Base-by-base conservation (phyloP, 2,113 vertebrate species). In the Calonectris borealis region DNA sequence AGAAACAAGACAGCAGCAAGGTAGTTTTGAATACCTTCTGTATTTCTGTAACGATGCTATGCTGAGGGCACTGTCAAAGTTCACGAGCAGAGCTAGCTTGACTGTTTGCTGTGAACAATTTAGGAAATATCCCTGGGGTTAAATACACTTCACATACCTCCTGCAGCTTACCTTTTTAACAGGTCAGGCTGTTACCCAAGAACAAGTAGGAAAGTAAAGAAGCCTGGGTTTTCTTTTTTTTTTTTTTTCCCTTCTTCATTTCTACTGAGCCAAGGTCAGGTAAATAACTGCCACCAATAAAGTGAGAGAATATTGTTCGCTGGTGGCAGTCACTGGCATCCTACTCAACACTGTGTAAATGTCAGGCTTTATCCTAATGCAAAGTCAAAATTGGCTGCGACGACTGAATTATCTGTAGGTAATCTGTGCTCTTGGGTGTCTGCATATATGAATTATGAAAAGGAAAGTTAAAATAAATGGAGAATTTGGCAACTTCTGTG, bases 31-130 rank as follows among this genome's bases (percentile, higher is more conserved):
- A 42, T 46, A 12, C 16, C 61, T 64, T 27, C 21, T 29, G 6
- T n/a, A 4, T 65, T 61, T 72, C 18, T 38, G 17, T 62, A 42
- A 1, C 3, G 6, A 38, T 3, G 0, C 70, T 26, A 0, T 60
- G 80, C 64, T 10, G 24, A 77, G 42, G 31, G 34, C 42, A 1
- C 48, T 54, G 66, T 61, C 61, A 75, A 16, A 85, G 65, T 57
- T 90, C 66, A 48, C 0, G 1, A 76, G 62, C 52, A 40, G 32
- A 75, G 42, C n/a, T 19, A 9, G 25, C 14, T 21, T 17, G 1
- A 7, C 4, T 29, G n/a, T 80, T 60, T 52, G 49, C 25, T 88
- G 49, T 31, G 46, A 66, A 16, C 40, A 80, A 36, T 80, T 83
- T 31, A 49, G 68, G 51, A 52, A 72, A 57, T 25, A 65, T 16